These are phyloP conservation scores for Chrysocyon brachyurus DNA, from an alignment of 2,797 vertebrate species.

Conservation along the genomic window DNA sequence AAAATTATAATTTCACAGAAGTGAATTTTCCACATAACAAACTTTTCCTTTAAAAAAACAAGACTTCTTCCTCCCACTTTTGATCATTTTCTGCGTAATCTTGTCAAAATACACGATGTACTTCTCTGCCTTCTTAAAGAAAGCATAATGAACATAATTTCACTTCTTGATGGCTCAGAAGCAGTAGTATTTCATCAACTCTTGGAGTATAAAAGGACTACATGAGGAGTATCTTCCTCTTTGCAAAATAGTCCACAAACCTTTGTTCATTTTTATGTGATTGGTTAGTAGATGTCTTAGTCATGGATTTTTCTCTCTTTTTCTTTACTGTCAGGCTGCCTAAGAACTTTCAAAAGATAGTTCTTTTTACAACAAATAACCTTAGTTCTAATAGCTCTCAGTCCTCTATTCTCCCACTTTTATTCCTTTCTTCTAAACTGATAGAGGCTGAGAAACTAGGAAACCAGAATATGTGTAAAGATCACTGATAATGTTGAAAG, in stretches of 20 bases:
- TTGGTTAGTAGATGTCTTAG: background rate
- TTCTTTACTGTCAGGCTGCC: background rate
- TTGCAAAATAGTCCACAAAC: conserved; percentile 16
- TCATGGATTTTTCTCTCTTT: conserved; percentile 16
- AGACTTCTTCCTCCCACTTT: background rate
- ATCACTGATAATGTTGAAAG: background rate
- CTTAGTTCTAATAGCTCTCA: background rate
- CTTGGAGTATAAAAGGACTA: background rate
- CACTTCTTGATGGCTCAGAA: background rate
- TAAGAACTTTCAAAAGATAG: conserved; percentile 12
- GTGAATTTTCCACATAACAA: conserved; percentile 36
- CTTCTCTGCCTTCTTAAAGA: conserved; percentile 27
- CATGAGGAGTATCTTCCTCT: background rate
- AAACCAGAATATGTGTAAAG: conserved; percentile 14
- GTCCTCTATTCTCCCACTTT: background rate
- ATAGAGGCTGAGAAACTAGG: conserved; percentile 25
- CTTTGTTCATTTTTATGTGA: background rate
- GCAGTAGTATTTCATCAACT: background rate
- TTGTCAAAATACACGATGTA: conserved; percentile 39
- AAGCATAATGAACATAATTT: conserved; percentile 6
- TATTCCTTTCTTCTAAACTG: conserved; percentile 10
- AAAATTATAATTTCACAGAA: conserved; percentile 46
- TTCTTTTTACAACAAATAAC: background rate
- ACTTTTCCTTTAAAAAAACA: conserved; percentile 28
- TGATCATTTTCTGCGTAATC: background rate